phyloP scores from a whole-genome alignment of 2,797 vertebrate species.

The Amblyraja radiata region DNA sequence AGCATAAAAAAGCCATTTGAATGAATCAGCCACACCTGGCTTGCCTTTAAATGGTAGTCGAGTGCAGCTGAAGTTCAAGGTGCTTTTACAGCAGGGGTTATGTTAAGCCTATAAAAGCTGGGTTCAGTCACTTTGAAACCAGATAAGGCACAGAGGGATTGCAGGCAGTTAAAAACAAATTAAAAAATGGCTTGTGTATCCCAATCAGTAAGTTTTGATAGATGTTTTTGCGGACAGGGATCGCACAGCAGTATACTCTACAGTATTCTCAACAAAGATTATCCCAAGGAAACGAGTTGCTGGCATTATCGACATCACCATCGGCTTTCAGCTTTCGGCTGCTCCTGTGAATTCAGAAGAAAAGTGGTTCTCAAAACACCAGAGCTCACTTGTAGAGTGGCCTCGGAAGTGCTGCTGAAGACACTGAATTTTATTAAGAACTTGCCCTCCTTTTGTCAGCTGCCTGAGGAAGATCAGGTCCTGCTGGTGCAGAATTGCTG shows the following conservation, averaged over 20 bases:
- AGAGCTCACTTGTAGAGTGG: constrained; percentile 42
- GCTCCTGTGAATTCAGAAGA: constrained; percentile 41
- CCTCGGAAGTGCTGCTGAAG: constrained; percentile 49
- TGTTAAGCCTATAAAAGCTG: constrained; percentile 42
- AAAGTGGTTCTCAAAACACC: constrained; percentile 45
- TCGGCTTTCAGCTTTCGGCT: not conserved
- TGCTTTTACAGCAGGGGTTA: constrained; percentile 41
- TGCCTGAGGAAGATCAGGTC: constrained; percentile 48
- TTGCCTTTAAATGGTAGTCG: constrained; percentile 39
- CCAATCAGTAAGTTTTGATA: constrained; percentile 26
- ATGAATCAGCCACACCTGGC: constrained; percentile 38
- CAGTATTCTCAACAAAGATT: constrained; percentile 43
- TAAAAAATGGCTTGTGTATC: constrained; percentile 41
- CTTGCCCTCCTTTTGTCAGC: constrained; percentile 48
- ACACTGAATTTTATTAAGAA: constrained; percentile 50
- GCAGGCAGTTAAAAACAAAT: constrained; percentile 37
- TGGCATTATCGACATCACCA: not conserved
- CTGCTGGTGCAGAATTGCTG: constrained; percentile 46
- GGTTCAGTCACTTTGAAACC: constrained; percentile 23
- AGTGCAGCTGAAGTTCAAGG: constrained; percentile 49
- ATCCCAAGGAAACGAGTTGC: not conserved
- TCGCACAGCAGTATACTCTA: constrained; percentile 43
- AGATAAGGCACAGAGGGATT: constrained; percentile 22
- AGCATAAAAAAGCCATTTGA: not conserved
- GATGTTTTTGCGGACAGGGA: constrained; percentile 39